Evolutionary conservation across 2,888 invertebrate species (phyloP).

Genomic region (Meiosimyza platycephala): DNA sequence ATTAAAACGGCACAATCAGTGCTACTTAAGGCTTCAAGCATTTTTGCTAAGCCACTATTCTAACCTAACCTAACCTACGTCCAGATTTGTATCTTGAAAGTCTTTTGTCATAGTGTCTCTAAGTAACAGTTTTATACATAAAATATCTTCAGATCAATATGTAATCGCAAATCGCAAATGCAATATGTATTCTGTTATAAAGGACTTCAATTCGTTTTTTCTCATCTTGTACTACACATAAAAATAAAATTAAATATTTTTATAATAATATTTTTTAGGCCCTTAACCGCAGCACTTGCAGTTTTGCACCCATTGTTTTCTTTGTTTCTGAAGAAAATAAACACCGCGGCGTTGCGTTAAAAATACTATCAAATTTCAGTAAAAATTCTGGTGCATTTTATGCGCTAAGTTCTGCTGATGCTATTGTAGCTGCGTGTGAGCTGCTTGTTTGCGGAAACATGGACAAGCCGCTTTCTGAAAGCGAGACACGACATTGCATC

Average conservation of each 20-base stretch:
- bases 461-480: slow-evolving; percentile 55
- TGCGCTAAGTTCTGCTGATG: slow-evolving; percentile 61
- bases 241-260: neutral
- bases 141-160: no score
- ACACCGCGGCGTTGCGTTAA: slow-evolving; percentile 58
- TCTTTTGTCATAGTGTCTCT: no score
- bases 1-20: no score
- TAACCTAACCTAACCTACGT: no score
- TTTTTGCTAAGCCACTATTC: no score
- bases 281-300: slow-evolving; percentile 47
- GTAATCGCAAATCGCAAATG: no score
- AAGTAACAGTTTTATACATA: no score
- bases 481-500: slow-evolving; percentile 63
- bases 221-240: no score
- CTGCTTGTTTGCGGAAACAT: slow-evolving; percentile 59
- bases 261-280: slow-evolving; percentile 31
- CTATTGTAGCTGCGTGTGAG: slow-evolving; percentile 63
- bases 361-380: slow-evolving; percentile 64
- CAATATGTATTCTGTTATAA: no score
- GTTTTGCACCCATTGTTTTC: slow-evolving; percentile 61
- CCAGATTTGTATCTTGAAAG: no score
- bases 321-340: slow-evolving; percentile 60
- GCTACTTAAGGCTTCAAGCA: no score
- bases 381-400: slow-evolving; percentile 59
- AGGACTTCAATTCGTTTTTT: no score